Evolutionary conservation across 2,113 vertebrate genomes (phyloP), one percentile per base, ranked within the genome.

Genomic region (Callipepla californica): DNA sequence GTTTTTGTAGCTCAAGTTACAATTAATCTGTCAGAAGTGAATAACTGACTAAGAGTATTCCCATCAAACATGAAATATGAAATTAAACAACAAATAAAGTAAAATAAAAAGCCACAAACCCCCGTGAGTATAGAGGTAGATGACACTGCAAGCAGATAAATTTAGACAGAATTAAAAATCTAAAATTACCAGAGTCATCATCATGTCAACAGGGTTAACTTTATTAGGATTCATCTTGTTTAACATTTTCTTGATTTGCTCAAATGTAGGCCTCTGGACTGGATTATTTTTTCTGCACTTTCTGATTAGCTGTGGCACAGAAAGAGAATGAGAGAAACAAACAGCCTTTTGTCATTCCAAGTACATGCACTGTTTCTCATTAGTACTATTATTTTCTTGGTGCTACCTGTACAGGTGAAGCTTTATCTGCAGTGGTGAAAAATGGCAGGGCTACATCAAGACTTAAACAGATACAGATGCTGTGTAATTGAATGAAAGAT

Each of bases 121-220:
- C 11, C 1, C 6, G 36, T 36, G 77, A 85, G 30, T 18, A 48
- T 2, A 42, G 8, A 86, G 8, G 30, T 53, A 30, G 66, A 88
- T 68, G 20, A 23, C 47, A 30, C 7, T 84, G 21, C 23, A 69
- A 88, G 11, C 5, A 58, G 23, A 78, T 20, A 72, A 26, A 58
- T 30, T 55, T 38, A 58, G 15, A 67, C 47, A 44, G 16, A 7
- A 85, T 61, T 80, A 73, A 89, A 87, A 67, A 76, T 6, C 5
- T 80, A 42, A 19, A 65, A 91, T 97, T 96, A 98, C 98, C 98
- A 99, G 97, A 90, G 96, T 98, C 98, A 98, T 98, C 98, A 98
- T 99, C 98, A 98, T 98, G 90, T 98, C 98, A 93, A 98, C 98
- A 4, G 97, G 98, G 95, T 98, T 99, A 94, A 98, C 97, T 98